phyloP scores from a whole-genome alignment of 2,113 vertebrate species.

The Notothenia rossii region DNA sequence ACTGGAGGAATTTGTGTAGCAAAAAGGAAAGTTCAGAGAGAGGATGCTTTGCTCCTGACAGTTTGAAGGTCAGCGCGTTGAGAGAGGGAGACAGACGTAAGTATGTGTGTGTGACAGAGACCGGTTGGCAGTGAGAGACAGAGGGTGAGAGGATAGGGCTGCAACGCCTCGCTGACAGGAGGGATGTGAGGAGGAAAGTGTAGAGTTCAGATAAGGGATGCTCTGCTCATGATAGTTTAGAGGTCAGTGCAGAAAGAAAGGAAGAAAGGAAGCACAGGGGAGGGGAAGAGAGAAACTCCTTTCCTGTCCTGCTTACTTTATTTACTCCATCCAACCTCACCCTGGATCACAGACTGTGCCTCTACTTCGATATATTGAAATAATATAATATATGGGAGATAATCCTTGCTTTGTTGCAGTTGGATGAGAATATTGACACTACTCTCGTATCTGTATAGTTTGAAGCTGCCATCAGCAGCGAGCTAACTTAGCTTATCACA shows the following conservation, averaged over 20 bases:
- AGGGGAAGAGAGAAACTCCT: slow-evolving; percentile 70
- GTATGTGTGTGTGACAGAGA: slow-evolving; percentile 5
- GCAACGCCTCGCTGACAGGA: slow-evolving; percentile 39
- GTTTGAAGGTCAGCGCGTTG: slow-evolving; percentile 14
- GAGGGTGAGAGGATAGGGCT: slow-evolving; percentile 18
- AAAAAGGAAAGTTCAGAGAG: slow-evolving; percentile 21
- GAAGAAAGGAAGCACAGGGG: slow-evolving; percentile 59
- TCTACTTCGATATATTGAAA: neutral
- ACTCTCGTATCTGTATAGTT: neutral
- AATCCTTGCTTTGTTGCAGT: accelerated
- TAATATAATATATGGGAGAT: neutral
- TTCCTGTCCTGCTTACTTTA: slow-evolving; percentile 63
- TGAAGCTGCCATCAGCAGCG: too few relatives aligned
- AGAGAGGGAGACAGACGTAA: neutral
- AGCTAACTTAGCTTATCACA: too few relatives aligned
- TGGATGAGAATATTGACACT: neutral
- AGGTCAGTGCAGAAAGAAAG: slow-evolving; percentile 61
- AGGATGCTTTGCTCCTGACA: neutral
- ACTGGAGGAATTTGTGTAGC: slow-evolving; percentile 1
- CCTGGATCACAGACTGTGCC: neutral
- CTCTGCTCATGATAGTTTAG: slow-evolving; percentile 34
- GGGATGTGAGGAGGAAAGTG: slow-evolving; percentile 61
- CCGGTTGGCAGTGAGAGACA: slow-evolving; percentile 4
- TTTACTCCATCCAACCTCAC: slow-evolving; percentile 21
- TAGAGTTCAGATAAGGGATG: slow-evolving; percentile 55